Evolutionary conservation across 1,140 invertebrate genomes (phyloP), one percentile per base, ranked within the genome.

Genomic region (Neodiprion pinetum): DNA sequence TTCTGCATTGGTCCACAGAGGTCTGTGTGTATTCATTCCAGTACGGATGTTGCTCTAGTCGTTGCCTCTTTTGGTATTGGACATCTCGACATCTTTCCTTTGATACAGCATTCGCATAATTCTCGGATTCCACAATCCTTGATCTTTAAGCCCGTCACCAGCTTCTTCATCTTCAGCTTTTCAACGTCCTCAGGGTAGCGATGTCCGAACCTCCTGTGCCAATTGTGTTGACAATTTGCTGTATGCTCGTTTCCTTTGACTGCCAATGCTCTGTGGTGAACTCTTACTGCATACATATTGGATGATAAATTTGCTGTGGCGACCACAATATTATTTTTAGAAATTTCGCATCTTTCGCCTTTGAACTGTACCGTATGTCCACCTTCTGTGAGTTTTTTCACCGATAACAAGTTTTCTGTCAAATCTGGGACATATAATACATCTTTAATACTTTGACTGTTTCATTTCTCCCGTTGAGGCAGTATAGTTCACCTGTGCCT

Each of bases 401-500:
- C 80, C 1, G 86, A 88, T 14, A 88, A 83, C 53, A 88, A 73
- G 72, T 86, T 88, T 21, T 71, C 82, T 65, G 83, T 79, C 12
- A 89, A 73, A 74, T 86, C 79, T 0, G 87, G 86, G 50, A 87
- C 81, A 76, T 76, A 87, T 69, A 85, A 71, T 0, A 88, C 85
- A 71, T 88, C 81, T 0, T 81, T 12, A 85, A 78, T 11, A 61
- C n/a, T 61, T 14, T 8, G 3, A 61, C 9, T n/a, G 11, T n/a
- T n/a, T 61, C n/a, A 61, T n/a, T n/a, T 4, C 53, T 8, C n/a
- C 9, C 53, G 53, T 61, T 61, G 53, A n/a, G 11, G 9, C n/a
- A n/a, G 3, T 61, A 4, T 4, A 61, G 5, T 61, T 61, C 53
- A 14, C 53, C 53, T 61, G 53, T 14, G 11, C 53, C 53, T 4